phyloP scores from a whole-genome alignment of 2,888 invertebrate genomes.

The Alsophila aescularia region DNA sequence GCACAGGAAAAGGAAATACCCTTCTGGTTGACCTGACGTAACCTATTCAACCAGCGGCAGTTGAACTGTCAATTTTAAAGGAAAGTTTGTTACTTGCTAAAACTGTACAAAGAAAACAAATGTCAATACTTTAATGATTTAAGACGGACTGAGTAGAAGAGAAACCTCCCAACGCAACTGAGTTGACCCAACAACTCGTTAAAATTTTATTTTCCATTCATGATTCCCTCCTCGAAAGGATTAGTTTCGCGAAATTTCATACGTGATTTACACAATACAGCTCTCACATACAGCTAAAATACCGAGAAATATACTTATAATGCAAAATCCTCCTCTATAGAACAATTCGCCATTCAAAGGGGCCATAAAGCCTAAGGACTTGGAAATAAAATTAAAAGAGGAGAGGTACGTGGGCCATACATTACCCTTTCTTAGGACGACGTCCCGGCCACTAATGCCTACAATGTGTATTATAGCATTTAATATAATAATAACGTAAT shows the following conservation, averaged over 20 bases:
- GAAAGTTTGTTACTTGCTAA: too few relatives aligned
- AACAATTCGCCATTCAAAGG: constrained; percentile 68
- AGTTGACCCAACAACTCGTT: constrained; percentile 24
- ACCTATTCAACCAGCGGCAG: too few relatives aligned
- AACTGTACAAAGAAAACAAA: not conserved
- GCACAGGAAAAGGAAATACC: too few relatives aligned
- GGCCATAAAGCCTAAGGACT: constrained; percentile 64
- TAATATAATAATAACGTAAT: constrained; percentile 85
- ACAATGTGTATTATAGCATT: constrained; percentile 84
- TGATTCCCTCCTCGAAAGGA: constrained; percentile 28
- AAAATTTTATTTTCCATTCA: constrained; percentile 34
- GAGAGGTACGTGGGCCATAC: constrained; percentile 55
- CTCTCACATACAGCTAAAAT: constrained; percentile 45
- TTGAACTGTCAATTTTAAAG: too few relatives aligned
- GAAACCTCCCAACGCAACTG: constrained; percentile 12
- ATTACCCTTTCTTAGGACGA: constrained; percentile 71
- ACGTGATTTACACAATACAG: constrained; percentile 50
- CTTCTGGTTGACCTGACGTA: too few relatives aligned
- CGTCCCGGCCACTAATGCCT: constrained; percentile 76
- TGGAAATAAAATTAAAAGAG: constrained; percentile 63
- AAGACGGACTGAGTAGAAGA: not conserved
- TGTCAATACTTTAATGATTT: constrained; percentile 1
- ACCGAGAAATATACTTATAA: constrained; percentile 50
- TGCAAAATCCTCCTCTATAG: constrained; percentile 52
- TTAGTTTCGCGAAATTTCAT: constrained; percentile 39